Evolutionary conservation across 2,113 vertebrate species (phyloP).

Genomic region (Tachuris rubrigastra): DNA sequence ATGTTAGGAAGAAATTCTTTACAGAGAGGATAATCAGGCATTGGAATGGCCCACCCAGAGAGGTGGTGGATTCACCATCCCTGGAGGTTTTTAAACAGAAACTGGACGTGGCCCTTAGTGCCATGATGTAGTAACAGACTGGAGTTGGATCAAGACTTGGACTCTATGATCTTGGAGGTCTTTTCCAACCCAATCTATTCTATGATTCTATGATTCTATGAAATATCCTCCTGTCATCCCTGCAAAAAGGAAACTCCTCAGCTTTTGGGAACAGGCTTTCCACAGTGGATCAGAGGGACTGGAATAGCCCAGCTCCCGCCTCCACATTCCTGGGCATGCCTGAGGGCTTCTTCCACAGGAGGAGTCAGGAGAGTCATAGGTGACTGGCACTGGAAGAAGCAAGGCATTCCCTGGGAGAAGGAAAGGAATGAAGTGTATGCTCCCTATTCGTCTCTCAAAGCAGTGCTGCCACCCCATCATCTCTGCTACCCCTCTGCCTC

Average conservation of each 20-base stretch:
- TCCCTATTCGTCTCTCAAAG: neutral
- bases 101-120: too few species aligned
- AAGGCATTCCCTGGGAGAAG: neutral
- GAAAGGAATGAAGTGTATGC: neutral
- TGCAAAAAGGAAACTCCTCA: neutral
- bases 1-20: too few species aligned
- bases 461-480: neutral
- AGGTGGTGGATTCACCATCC: too few species aligned
- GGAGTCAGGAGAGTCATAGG: neutral
- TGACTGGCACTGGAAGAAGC: neutral
- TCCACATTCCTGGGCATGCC: neutral
- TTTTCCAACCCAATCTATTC: too few species aligned
- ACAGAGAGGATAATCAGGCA: too few species aligned
- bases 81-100: too few species aligned
- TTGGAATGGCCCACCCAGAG: too few species aligned
- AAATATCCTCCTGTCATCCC: neutral
- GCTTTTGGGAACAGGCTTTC: neutral
- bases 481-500: neutral
- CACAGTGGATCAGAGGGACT: accelerated
- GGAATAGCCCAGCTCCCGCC: neutral
- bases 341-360: neutral
- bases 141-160: too few species aligned
- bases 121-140: too few species aligned
- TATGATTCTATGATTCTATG: too few species aligned
- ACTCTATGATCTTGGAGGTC: too few species aligned